These are phyloP conservation scores for Sardinella longiceps DNA, from an alignment of 2,797 vertebrate species.

Conservation along the genomic window DNA sequence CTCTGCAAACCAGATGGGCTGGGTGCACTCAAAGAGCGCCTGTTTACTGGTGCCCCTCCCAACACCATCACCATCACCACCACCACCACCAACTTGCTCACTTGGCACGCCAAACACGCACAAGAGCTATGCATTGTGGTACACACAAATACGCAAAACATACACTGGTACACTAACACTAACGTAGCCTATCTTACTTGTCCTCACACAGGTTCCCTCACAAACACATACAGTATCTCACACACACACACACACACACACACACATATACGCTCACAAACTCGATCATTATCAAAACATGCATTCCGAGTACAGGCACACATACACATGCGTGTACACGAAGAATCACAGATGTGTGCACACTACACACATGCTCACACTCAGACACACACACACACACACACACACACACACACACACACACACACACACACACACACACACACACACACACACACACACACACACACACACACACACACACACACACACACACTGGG, in stretches of 20 bases:
- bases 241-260: neutral
- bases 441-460: slow-evolving; percentile 2
- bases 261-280: too few species aligned
- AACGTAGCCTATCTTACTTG: neutral
- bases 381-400: neutral
- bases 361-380: too few species aligned
- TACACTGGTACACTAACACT: neutral
- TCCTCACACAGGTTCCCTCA: neutral
- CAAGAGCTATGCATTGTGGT: slow-evolving; percentile 7
- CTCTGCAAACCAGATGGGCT: slow-evolving; percentile 19
- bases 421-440: neutral
- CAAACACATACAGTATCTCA: neutral
- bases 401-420: neutral
- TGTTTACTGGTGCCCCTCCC: neutral
- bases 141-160: neutral
- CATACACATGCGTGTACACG: too few species aligned
- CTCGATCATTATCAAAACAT: too few species aligned
- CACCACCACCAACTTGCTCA: neutral
- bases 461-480: neutral
- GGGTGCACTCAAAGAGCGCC: slow-evolving; percentile 26
- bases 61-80: neutral
- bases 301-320: too few species aligned
- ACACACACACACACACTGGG: slow-evolving; percentile 28
- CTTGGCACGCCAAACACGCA: slow-evolving; percentile 17
- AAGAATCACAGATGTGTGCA: too few species aligned